Percentiles rank a stretch among this genome's conserved stretches.
Conservation (phyloP, 2,113 vertebrate species). For the Equus przewalskii region DNA sequence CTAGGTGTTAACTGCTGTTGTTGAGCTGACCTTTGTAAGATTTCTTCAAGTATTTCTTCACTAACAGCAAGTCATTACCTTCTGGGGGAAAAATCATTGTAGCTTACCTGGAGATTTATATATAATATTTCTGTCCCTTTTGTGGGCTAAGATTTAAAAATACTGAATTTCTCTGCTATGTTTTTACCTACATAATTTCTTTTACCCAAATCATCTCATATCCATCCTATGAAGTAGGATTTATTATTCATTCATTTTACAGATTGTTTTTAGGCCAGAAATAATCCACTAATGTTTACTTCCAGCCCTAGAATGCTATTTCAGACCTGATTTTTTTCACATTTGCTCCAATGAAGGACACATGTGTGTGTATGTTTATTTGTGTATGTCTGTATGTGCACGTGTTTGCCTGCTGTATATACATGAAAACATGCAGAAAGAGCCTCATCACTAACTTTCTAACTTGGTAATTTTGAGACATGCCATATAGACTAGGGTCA, state of each 20-base stretch:
- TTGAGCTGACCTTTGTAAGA: background rate
- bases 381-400: background rate
- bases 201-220: slow-evolving; percentile 12
- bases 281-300: background rate
- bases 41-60: slow-evolving; percentile 40
- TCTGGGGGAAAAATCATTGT: background rate
- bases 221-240: background rate
- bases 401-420: background rate
- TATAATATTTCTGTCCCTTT: background rate
- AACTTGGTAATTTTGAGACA: slow-evolving; percentile 53
- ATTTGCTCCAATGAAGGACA: background rate
- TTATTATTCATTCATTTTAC: slow-evolving; percentile 15
- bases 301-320: background rate
- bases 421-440: background rate
- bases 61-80: background rate
- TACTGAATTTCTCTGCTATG: slow-evolving; percentile 17
- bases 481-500: background rate
- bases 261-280: background rate
- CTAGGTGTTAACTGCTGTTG: slow-evolving; percentile 7
- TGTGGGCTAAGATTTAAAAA: background rate
- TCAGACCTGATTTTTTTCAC: background rate
- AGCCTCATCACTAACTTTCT: background rate
- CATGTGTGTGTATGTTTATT: background rate
- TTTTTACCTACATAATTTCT: slow-evolving; percentile 17
- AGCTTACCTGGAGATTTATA: background rate